Base-by-base conservation (phyloP, 2,888 invertebrate genomes). In the Lochmaea crataegi region DNA sequence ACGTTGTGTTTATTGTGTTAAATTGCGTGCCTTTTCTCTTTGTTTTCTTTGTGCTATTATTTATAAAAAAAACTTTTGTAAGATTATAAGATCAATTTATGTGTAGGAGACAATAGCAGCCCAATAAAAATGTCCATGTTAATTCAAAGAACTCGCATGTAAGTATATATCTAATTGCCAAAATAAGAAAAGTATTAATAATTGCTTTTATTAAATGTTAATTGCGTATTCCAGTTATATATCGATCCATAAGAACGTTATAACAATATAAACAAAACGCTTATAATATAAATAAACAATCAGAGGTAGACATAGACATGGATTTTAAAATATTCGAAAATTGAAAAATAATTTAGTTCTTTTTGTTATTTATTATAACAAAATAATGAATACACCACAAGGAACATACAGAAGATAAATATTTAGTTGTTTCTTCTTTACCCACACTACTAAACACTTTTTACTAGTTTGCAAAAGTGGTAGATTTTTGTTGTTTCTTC, bases 101-200 rank as follows among this genome's bases (percentile, higher is more conserved):
- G 53, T 53, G 2, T 16, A 53, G 53, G 10, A 53, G 18, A 48
- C 45, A 14, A 48, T n/a, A 48, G 14, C n/a, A 22, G 16, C 10
- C 2, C 26, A 5, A 32, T 32, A 32, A 63, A 42, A 42, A 63
- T 63, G 61, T 63, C 61, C 18, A 63, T 63, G 16, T 42, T 63
- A 18, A 42, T 63, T 63, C 61, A 63, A 38, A 63, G 16, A 42
- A 63, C 38, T 41, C 61, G 18, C 12, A 38, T 63, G 61, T 63
- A 63, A 63, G 61, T 63, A 63, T 18, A 60, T 38, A 7, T 38
- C 32, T 11, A 53, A 53, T 53, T 53, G 11, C 11, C 18, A 60
- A 14, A n/a, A 32, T n/a, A 26, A 38, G 38, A 14, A 32, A 9
- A 38, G 18, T 32, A n/a, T 14, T 32, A 60, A 38, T 38, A n/a